Conservation (phyloP, 2,888 invertebrate genomes). For the Stegana nigrithorax region DNA sequence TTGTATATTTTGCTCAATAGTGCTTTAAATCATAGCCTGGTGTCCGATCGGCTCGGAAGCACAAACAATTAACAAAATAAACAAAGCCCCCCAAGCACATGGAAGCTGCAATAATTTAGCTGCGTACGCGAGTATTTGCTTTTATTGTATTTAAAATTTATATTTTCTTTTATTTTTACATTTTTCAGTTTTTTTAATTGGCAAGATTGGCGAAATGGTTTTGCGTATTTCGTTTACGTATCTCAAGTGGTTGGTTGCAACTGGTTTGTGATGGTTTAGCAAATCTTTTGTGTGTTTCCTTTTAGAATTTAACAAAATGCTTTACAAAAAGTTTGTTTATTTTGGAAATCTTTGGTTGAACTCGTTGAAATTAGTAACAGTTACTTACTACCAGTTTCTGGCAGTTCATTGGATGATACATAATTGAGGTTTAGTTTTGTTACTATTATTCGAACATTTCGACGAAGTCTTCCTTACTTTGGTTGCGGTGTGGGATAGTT, state of each 20-base stretch:
- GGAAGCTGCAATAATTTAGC: no score
- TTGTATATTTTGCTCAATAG: neutral
- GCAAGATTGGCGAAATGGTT: conserved; percentile 27
- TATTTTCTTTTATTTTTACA: conserved; percentile 24
- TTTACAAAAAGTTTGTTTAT: neutral
- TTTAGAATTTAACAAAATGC: neutral
- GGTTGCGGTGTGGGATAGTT: no score
- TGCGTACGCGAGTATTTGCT: no score
- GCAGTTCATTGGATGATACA: no score
- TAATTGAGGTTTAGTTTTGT: no score
- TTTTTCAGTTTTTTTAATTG: conserved; percentile 43
- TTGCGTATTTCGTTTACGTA: neutral
- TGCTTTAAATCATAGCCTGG: neutral
- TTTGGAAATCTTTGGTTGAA: neutral
- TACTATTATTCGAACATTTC: no score
- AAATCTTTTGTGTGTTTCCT: neutral
- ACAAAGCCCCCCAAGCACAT: no score
- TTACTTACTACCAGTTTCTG: no score
- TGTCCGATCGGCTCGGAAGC: no score
- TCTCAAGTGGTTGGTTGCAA: conserved; percentile 14
- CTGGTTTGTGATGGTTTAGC: neutral
- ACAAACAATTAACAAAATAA: neutral
- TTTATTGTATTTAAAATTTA: conserved; percentile 14
- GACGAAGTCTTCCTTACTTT: no score
- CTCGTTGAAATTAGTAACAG: no score